Conservation (phyloP, 2,888 invertebrate genomes). For the Teleogryllus oceanicus region DNA sequence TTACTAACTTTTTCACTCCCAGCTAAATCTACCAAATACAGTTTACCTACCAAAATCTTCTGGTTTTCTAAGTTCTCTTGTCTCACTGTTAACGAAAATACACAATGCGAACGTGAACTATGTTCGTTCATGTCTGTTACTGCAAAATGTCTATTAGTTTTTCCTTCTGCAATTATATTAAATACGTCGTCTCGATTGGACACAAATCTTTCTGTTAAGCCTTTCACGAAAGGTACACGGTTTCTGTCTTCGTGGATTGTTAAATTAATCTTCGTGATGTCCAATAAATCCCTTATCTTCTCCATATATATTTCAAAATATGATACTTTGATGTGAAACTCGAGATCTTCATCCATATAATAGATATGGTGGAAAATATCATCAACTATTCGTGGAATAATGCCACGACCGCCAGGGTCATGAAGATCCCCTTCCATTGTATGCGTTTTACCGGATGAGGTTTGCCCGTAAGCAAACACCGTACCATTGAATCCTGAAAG, state of each 20-base stretch:
- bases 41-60: constrained; percentile 96
- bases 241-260: constrained; percentile 99
- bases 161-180: constrained; percentile 98
- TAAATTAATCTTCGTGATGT: constrained; percentile 96
- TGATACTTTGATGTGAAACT: constrained; percentile 99
- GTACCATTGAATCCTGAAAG: constrained; percentile 99
- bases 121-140: constrained; percentile 99
- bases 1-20: constrained; percentile 99
- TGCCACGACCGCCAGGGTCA: constrained; percentile 87
- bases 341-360: constrained; percentile 98
- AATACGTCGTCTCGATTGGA: constrained; percentile 99
- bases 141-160: constrained; percentile 98
- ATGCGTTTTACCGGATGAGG: constrained; percentile 99
- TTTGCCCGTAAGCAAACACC: constrained; percentile 99
- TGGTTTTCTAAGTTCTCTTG: constrained; percentile 99
- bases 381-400: constrained; percentile 98
- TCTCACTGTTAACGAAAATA: constrained; percentile 98
- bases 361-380: constrained; percentile 99
- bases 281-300: constrained; percentile 96
- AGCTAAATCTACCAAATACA: constrained; percentile 99
- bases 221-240: constrained; percentile 98
- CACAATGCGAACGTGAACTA: constrained; percentile 98
- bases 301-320: constrained; percentile 99
- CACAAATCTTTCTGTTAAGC: constrained; percentile 98
- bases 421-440: constrained; percentile 98